Base-by-base conservation (phyloP, 2,888 invertebrate genomes). In the Chelonus formosanus region DNA sequence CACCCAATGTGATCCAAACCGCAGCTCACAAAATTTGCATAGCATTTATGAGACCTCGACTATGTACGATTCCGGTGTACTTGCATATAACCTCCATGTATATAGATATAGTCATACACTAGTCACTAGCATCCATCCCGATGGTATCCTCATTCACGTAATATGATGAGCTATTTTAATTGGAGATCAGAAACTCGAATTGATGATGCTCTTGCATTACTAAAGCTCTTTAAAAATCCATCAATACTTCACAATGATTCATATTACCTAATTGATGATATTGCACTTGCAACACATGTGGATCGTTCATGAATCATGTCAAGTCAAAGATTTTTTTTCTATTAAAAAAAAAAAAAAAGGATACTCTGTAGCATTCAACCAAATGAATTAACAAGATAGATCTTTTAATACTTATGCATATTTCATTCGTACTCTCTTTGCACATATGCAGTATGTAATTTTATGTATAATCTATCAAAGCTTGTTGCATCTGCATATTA, bases 1-100 rank as follows among this genome's bases (percentile, higher is more conserved):
- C 50, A 40, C 50, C 40, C 63, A 65, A 68, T 66, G 63, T 69
- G 69, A 67, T 72, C 63, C 63, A 54, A 70, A 67, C 55, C 56
- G 58, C 59, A 67, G 64, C 53, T 8, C 56, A 57, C 34, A 57
- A 67, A 71, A 74, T 76, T 76, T 74, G 70, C 75, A 75, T 78
- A 73, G 71, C 75, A 75, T 76, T 78, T 76, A 73, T 73, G 69
- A 73, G 67, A 69, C 65, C n/a, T 54, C 53, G 52, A 58, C 7
- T 63, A 55, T 60, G 20, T 40, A 40, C 40, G 52, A 48, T 61
- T 57, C 56, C 56, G 61, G 7, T 20, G 44, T 10, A 31, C 20
- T 8, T 36, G 55, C 10, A 56, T 58, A 50, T 20, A 20, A 20
- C 20, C 20, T 20, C 20, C 20, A 52, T 52, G 52, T 10, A 7